Conservation (phyloP, 2,888 invertebrate genomes). For the Galerucella pusilla region DNA sequence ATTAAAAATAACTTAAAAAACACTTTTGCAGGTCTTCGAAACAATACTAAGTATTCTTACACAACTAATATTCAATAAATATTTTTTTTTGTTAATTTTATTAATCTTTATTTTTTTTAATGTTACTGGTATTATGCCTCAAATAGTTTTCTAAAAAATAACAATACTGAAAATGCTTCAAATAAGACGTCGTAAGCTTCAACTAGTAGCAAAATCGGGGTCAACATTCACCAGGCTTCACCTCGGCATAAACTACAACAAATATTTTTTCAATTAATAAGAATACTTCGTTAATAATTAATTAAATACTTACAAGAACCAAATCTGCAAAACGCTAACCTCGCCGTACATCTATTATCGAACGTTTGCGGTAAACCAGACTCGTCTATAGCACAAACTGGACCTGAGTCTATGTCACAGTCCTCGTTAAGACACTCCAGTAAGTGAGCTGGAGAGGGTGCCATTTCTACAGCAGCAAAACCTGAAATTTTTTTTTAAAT, state of each 20-base stretch:
- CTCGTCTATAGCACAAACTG: constrained; percentile 71
- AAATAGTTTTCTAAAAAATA: not conserved
- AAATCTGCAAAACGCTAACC: constrained; percentile 69
- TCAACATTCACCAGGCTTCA: constrained; percentile 70
- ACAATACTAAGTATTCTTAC: constrained; percentile 7
- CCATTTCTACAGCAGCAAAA: constrained; percentile 44
- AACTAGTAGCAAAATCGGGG: constrained; percentile 17
- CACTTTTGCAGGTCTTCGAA: constrained; percentile 12
- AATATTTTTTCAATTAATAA: constrained; percentile 19
- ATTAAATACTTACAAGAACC: constrained; percentile 68
- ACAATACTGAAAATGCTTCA: constrained; percentile 28
- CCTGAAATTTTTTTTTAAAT: constrained; percentile 29
- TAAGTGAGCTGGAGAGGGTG: constrained; percentile 48
- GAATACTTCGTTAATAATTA: not conserved
- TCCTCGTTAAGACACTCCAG: constrained; percentile 63
- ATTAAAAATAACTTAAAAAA: constrained; percentile 31
- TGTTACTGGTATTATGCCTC: not conserved
- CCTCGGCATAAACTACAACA: constrained; percentile 70
- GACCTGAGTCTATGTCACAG: constrained; percentile 66
- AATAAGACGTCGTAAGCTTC: constrained; percentile 11
- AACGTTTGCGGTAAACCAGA: constrained; percentile 70
- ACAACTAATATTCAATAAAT: constrained; percentile 29
- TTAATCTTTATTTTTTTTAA: constrained; percentile 8
- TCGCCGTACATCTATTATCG: constrained; percentile 70
- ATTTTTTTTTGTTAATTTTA: constrained; percentile 25